Evolutionary conservation across 2,113 vertebrate genomes (phyloP).

Genomic region (Theropithecus gelada): DNA sequence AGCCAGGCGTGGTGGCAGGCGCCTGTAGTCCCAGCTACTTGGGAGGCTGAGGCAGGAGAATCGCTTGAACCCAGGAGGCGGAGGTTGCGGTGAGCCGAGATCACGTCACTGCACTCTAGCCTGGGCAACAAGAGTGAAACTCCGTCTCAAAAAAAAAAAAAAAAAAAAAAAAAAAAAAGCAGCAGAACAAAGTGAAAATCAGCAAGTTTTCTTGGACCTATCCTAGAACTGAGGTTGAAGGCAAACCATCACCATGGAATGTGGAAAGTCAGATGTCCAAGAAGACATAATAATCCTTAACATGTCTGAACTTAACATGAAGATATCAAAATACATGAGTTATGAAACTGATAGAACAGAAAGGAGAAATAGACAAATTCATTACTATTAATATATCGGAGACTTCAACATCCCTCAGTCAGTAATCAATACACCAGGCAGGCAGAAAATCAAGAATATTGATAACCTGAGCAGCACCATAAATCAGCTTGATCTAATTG

Average conservation of each 20-base stretch:
- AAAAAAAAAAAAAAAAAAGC: not conserved
- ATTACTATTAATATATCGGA: not conserved
- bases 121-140: no score
- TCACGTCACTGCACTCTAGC: no score
- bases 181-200: not conserved
- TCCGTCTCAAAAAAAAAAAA: no score
- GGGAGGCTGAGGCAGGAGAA: no score
- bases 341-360: not conserved
- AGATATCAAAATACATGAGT: not conserved
- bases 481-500: constrained; percentile 32
- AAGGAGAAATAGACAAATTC: not conserved
- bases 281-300: not conserved
- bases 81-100: no score
- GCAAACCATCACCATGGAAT: not conserved
- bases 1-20: no score
- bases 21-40: no score
- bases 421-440: constrained; percentile 36
- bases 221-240: not conserved
- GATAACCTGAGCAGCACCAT: not conserved
- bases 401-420: not conserved
- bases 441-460: constrained; percentile 4
- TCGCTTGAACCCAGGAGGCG: no score
- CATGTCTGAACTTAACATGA: not conserved
- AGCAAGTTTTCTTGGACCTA: not conserved
- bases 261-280: not conserved